Conservation (phyloP, 2,888 invertebrate genomes). For the Thymelicus lineola region DNA sequence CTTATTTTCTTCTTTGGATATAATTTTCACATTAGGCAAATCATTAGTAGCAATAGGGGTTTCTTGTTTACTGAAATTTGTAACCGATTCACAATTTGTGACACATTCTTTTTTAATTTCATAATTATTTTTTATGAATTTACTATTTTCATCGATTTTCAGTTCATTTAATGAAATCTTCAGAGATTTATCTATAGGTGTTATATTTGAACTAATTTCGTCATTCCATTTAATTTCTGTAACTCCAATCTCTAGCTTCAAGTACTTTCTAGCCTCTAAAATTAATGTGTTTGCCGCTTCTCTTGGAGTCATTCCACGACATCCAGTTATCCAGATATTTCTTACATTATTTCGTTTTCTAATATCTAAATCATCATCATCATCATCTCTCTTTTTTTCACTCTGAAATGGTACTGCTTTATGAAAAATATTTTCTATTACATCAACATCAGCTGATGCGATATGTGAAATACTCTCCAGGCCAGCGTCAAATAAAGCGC, state of each 20-base stretch:
- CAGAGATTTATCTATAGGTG: neutral
- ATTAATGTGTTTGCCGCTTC: conserved; percentile 93
- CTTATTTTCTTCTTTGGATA: neutral
- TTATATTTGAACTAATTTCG: conserved; percentile 41
- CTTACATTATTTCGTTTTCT: conserved; percentile 88
- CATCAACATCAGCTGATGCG: conserved; percentile 88
- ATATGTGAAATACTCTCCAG: conserved; percentile 91
- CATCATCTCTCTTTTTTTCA: conserved; percentile 89
- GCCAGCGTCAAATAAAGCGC: conserved; percentile 92
- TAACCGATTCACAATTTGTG: neutral
- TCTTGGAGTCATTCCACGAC: conserved; percentile 90
- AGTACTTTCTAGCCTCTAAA: conserved; percentile 89
- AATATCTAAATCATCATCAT: conserved; percentile 88
- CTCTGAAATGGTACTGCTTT: conserved; percentile 95
- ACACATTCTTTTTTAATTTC: neutral
- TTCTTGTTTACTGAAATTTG: neutral
- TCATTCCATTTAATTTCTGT: conserved; percentile 88
- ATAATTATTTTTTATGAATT: neutral
- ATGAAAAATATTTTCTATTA: conserved; percentile 91
- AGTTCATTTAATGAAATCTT: neutral
- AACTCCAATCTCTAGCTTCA: conserved; percentile 90
- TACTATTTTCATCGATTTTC: neutral
- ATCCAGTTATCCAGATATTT: conserved; percentile 92
- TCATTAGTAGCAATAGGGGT: neutral
- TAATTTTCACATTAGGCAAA: neutral